A percentile compares a stretch with the other conserved stretches of the same genome.
These are phyloP conservation scores for Tetragonula clypearis DNA, from an alignment of 1,140 invertebrate species.

Conservation along the genomic window DNA sequence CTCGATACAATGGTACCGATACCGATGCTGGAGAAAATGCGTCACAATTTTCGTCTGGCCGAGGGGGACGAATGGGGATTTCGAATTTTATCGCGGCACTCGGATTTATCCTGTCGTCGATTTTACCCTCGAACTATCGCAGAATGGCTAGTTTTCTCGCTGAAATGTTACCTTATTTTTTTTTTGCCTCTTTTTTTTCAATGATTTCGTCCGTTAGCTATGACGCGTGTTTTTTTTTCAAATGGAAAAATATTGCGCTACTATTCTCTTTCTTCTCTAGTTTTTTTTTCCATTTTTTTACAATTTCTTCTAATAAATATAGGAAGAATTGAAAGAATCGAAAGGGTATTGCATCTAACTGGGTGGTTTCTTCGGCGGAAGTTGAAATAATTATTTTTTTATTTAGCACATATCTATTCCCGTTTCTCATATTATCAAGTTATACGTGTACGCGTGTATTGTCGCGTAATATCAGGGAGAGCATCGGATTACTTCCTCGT, in stretches of 20 bases:
- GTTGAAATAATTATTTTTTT: background rate
- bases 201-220: background rate
- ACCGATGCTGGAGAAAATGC: slow-evolving; percentile 15
- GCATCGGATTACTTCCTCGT: background rate
- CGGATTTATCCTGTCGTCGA: slow-evolving; percentile 2
- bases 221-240: background rate
- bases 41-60: background rate
- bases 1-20: slow-evolving; percentile 48
- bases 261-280: too few relatives aligned
- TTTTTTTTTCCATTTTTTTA: too few relatives aligned
- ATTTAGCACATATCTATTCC: background rate
- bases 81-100: slow-evolving; percentile 62
- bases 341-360: background rate
- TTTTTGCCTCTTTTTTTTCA: too few relatives aligned
- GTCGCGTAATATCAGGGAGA: background rate
- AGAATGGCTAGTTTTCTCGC: background rate
- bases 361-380: too few relatives aligned
- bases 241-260: too few relatives aligned
- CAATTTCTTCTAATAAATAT: background rate
- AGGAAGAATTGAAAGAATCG: background rate
- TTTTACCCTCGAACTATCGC: background rate
- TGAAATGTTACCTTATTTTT: background rate
- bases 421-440: background rate
- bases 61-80: slow-evolving; percentile 56
- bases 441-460: background rate